A percentile compares a stretch with the other conserved stretches of the same genome.
Evolutionary conservation across 2,113 vertebrate species (phyloP).

Genomic region (Passer domesticus): DNA sequence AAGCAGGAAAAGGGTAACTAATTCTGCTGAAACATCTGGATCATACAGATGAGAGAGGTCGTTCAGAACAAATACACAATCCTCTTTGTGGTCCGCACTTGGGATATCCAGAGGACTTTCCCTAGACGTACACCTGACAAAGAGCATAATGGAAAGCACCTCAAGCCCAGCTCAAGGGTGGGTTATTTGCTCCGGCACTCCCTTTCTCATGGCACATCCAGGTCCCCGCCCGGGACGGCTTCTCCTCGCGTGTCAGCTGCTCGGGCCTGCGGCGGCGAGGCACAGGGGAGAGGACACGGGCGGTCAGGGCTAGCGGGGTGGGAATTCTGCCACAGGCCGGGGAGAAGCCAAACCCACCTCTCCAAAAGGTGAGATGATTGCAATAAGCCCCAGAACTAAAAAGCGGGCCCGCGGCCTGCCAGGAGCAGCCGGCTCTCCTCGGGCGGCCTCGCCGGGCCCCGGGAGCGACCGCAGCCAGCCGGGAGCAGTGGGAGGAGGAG

Average conservation of each 20-base stretch:
- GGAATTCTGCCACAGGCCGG: background rate
- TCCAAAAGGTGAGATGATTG: background rate
- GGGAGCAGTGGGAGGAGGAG: background rate
- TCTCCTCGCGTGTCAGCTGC: background rate
- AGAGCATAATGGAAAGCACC: background rate
- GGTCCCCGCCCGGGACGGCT: background rate
- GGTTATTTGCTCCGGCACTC: background rate
- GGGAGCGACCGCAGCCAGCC: background rate
- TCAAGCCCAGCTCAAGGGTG: background rate
- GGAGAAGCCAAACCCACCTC: background rate
- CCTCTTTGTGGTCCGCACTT: fast-evolving
- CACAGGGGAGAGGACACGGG: fast-evolving
- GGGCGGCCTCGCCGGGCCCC: background rate
- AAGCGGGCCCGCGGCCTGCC: background rate
- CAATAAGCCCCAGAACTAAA: background rate
- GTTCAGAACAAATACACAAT: background rate
- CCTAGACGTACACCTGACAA: too few relatives aligned
- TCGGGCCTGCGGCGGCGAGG: background rate
- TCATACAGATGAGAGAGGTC: fast-evolving
- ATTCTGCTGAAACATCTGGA: background rate
- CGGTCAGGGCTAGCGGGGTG: background rate
- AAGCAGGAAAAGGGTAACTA: background rate
- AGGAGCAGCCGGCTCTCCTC: background rate
- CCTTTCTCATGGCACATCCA: background rate
- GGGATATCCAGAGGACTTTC: background rate